These are phyloP conservation scores for Pachymerium ferrugineum DNA, from an alignment of 2,888 invertebrate genomes.

Conservation along the genomic window DNA sequence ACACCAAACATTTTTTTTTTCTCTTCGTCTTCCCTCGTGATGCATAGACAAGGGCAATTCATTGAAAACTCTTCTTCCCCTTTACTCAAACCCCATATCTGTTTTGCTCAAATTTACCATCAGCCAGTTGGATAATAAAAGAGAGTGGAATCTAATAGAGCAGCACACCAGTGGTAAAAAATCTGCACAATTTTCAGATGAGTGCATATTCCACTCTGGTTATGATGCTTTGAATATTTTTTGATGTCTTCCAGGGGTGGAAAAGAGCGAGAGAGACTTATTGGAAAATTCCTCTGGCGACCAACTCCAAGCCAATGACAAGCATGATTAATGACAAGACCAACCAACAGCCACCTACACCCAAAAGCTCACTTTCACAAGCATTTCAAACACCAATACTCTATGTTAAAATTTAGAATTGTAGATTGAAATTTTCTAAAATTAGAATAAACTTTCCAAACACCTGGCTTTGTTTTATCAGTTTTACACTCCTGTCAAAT, in stretches of 20 bases:
- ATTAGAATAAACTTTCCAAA: not conserved
- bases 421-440: not conserved
- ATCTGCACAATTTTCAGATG: slow-evolving; percentile 19
- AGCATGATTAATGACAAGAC: slow-evolving; percentile 22
- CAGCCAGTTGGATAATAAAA: not conserved
- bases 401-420: not conserved
- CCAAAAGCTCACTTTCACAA: not conserved
- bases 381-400: not conserved
- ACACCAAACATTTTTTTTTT: no score
- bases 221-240: slow-evolving; percentile 20
- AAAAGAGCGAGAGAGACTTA: slow-evolving; percentile 16
- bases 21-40: no score
- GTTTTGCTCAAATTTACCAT: not conserved
- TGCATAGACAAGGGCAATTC: no score
- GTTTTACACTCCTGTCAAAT: not conserved
- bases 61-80: not conserved
- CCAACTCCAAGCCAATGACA: slow-evolving; percentile 16
- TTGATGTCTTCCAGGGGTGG: slow-evolving; percentile 3
- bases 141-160: slow-evolving; percentile 1
- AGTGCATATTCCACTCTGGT: slow-evolving; percentile 4
- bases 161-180: slow-evolving; percentile 1
- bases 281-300: slow-evolving; percentile 24
- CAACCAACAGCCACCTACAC: not conserved
- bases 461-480: not conserved
- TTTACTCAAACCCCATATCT: not conserved